phyloP scores from a whole-genome alignment of 2,888 invertebrate species.

The Lasioglossum villosulum region DNA sequence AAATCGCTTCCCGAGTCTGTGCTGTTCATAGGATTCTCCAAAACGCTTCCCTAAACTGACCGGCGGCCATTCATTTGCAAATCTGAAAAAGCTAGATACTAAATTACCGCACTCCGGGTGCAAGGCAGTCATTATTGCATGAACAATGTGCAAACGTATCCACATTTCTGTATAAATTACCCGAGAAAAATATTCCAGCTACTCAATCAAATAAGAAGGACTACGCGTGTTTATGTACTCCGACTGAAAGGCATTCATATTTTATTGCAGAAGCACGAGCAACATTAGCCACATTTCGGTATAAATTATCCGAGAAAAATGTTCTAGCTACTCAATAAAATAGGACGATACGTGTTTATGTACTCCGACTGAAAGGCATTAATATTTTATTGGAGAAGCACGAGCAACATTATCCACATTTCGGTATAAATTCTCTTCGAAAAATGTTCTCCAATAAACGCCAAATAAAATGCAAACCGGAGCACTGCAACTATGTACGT shows the following conservation, averaged over 20 bases:
- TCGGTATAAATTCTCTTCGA: background rate
- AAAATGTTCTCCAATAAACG: background rate
- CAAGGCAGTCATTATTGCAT: background rate
- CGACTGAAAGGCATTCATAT: too few species aligned
- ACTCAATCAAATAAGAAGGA: background rate
- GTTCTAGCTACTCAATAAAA: too few species aligned
- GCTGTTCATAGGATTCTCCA: background rate
- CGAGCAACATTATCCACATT: background rate
- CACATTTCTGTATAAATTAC: background rate
- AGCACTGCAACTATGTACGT: background rate
- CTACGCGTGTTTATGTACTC: too few species aligned
- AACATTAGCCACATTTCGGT: too few species aligned
- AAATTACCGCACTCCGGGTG: background rate
- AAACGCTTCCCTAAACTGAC: background rate
- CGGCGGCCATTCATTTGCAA: background rate
- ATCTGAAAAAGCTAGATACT: background rate
- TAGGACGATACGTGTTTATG: too few species aligned
- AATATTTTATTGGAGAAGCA: background rate
- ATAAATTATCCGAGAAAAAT: too few species aligned
- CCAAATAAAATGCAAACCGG: background rate
- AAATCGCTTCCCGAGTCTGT: background rate
- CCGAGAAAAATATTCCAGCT: background rate
- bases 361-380: too few species aligned
- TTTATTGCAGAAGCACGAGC: too few species aligned
- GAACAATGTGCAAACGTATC: background rate